Base-by-base conservation (phyloP, 2,888 invertebrate species). In the Tinea pellionella region DNA sequence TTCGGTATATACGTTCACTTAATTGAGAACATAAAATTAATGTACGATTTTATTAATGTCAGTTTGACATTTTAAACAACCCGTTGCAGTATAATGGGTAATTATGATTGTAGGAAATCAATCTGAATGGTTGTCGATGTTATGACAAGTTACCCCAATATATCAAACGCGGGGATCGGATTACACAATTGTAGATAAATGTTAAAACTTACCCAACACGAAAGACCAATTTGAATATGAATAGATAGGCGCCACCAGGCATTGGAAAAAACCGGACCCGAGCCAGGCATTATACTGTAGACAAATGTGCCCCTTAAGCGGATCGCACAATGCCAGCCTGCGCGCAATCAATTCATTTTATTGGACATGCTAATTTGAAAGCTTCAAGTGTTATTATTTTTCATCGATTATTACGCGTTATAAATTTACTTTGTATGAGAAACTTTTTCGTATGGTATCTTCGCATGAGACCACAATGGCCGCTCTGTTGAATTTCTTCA, bases 231-330 rank as follows among this genome's bases (percentile, higher is more conserved):
- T 87, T 85, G 77, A 85, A 87, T 87, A 84, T 80, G 83, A 87
- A 86, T 86, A 78, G 82, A 70, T 77, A 80, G 77, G 85, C 86
- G 86, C 87, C 85, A 85, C 76, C 82, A 85, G 83, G 78, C 80
- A 83, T 78, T 79, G 78, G 80, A 80, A 82, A 80, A 84, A 85
- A 82, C 86, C 80, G 84, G 85, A 77, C 76, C 78, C 72, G 77
- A 75, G 81, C 80, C 79, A 32, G 32, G 57, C 57, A 57, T 57
- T 57, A 75, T 75, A 75, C 79, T 71, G 75, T 75, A 82, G 84
- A 85, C 80, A 80, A 84, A 83, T 84, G 84, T 83, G 79, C 78
- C 75, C 75, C 72, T 75, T 70, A 71, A 66, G 32, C 70, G 70
- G 72, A 57, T 32, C 57, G 77, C 78, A 85, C 86, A 86, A 84